phyloP scores from a whole-genome alignment of 2,797 vertebrate genomes.

The Pseudomugil gertrudae region DNA sequence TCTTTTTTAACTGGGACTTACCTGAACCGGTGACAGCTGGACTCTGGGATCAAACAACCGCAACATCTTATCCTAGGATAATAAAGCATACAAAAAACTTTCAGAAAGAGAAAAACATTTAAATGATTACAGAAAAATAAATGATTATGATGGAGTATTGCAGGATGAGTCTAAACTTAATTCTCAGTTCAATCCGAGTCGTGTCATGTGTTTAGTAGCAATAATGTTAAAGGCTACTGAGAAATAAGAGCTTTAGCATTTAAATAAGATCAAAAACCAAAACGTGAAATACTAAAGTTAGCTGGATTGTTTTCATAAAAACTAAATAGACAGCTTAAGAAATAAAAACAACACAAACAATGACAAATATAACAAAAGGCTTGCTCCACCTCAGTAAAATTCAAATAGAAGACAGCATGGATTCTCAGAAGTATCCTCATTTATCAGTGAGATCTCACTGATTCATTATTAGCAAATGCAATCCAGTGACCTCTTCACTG shows the following conservation, averaged over 20 bases:
- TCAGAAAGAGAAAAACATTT: not conserved
- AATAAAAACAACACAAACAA: slow-evolving; percentile 23
- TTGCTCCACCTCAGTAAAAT: slow-evolving; percentile 3
- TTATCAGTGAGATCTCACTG: slow-evolving; percentile 34
- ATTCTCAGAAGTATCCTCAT: slow-evolving; percentile 24
- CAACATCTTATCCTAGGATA: slow-evolving; percentile 90
- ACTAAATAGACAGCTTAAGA: slow-evolving; percentile 7
- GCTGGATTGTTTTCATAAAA: slow-evolving; percentile 7
- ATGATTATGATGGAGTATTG: not conserved
- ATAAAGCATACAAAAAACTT: slow-evolving; percentile 10
- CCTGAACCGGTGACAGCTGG: slow-evolving; percentile 86
- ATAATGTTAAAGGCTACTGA: slow-evolving; percentile 4
- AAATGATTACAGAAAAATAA: not conserved
- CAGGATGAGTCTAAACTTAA: not conserved
- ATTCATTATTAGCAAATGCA: slow-evolving; percentile 38
- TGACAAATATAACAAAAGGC: slow-evolving; percentile 16
- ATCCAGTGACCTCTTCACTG: slow-evolving; percentile 50
- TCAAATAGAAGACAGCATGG: slow-evolving; percentile 27
- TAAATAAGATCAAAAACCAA: slow-evolving; percentile 5
- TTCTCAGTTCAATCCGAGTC: not conserved
- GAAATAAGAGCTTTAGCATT: not conserved
- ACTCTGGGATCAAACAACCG: slow-evolving; percentile 91
- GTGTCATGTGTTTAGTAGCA: not conserved
- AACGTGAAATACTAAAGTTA: no score
- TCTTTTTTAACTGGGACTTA: slow-evolving; percentile 58